These are phyloP conservation scores for Acanthococcus lagerstroemiae DNA, from an alignment of 2,888 invertebrate genomes.

Conservation along the genomic window DNA sequence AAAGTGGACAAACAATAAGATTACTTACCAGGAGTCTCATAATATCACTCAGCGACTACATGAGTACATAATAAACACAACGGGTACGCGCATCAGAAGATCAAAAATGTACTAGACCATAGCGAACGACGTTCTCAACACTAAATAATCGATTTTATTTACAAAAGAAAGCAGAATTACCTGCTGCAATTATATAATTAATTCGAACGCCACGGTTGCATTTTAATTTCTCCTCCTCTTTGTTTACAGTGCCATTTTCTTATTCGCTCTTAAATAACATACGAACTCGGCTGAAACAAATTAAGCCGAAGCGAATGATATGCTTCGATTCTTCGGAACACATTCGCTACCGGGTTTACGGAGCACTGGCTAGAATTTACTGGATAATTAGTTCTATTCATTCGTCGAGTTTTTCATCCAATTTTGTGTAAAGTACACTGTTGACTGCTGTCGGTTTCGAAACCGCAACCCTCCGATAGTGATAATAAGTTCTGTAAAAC, in stretches of 20 bases:
- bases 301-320: not conserved
- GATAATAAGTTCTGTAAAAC: too few relatives aligned
- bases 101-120: not conserved
- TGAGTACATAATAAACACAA: not conserved
- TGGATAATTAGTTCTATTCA: too few relatives aligned
- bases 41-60: not conserved
- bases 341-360: too few relatives aligned
- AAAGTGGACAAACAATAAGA: too few relatives aligned
- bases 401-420: too few relatives aligned
- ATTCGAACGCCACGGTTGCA: not conserved
- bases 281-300: not conserved
- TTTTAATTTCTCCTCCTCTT: slow-evolving; percentile 8
- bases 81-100: not conserved
- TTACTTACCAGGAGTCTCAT: slow-evolving; percentile 13
- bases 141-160: not conserved
- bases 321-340: not conserved
- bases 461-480: too few relatives aligned
- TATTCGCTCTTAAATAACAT: not conserved
- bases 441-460: too few relatives aligned
- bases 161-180: slow-evolving; percentile 2
- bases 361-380: too few relatives aligned
- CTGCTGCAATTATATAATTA: slow-evolving; percentile 2
- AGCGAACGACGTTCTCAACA: not conserved
- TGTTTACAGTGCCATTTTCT: not conserved
- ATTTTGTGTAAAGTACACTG: too few relatives aligned